phyloP scores from a whole-genome alignment of 2,888 invertebrate species.

The Adineta ricciae region DNA sequence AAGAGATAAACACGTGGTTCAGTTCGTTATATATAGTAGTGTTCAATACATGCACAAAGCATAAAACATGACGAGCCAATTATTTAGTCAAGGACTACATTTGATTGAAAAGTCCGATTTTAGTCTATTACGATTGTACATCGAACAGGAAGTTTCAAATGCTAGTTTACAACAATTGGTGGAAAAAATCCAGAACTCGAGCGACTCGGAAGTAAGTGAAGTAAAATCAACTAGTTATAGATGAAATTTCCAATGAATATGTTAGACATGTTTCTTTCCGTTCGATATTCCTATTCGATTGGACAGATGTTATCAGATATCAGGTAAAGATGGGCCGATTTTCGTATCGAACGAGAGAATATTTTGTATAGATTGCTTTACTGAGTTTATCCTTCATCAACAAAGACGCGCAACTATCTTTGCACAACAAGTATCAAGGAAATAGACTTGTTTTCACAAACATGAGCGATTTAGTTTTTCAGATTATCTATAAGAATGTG shows the following conservation, averaged over 20 bases:
- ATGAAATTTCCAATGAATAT: too few species aligned
- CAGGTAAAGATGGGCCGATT: neutral
- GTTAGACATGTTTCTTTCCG: slow-evolving; percentile 10
- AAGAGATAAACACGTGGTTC: neutral
- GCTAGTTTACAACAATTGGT: neutral
- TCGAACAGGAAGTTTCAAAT: neutral
- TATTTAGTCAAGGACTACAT: slow-evolving; percentile 11
- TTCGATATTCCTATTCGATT: neutral
- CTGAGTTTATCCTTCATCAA: neutral
- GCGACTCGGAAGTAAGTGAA: neutral
- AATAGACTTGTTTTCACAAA: neutral
- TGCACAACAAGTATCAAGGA: neutral
- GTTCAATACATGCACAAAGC: neutral
- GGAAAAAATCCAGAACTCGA: neutral
- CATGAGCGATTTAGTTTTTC: neutral
- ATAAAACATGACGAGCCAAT: neutral
- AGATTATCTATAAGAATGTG: neutral
- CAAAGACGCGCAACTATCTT: neutral
- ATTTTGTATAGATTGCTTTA: neutral
- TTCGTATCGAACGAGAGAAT: neutral
- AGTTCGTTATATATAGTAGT: neutral
- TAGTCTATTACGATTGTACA: neutral
- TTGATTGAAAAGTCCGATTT: neutral
- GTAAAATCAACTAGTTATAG: too few species aligned
- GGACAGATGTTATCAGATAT: neutral